Evolutionary conservation across 2,797 vertebrate species (phyloP).

Genomic region (Parambassis ranga): DNA sequence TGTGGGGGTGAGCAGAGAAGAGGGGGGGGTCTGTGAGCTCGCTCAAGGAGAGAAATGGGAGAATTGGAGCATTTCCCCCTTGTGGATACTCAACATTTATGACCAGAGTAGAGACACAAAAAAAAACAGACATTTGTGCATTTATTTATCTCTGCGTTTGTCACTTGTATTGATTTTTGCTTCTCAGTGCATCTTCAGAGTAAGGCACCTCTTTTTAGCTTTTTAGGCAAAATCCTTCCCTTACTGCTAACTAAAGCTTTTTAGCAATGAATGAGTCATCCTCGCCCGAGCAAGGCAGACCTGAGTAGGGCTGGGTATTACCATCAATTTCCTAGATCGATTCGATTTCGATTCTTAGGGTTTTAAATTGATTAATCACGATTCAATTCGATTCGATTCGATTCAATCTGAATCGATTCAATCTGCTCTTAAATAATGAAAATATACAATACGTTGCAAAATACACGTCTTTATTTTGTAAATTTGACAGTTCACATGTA

Average conservation of each 20-base stretch:
- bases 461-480: no score
- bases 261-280: slow-evolving; percentile 3
- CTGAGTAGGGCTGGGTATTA: no score
- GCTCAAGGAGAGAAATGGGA: slow-evolving; percentile 63
- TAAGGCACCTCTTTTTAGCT: slow-evolving; percentile 13
- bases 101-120: slow-evolving; percentile 20
- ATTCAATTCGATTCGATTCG: no score
- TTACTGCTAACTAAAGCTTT: not conserved
- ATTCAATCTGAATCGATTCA: no score
- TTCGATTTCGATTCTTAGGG: no score
- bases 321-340: no score
- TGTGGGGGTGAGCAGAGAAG: not conserved
- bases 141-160: slow-evolving; percentile 8
- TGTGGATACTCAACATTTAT: slow-evolving; percentile 56
- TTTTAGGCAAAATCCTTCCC: slow-evolving; percentile 23
- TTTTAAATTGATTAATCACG: no score
- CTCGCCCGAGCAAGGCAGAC: not conserved
- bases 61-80: slow-evolving; percentile 66
- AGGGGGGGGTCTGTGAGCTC: slow-evolving; percentile 36
- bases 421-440: no score
- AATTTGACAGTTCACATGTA: no score
- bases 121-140: not conserved
- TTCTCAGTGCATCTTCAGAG: slow-evolving; percentile 8
- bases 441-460: no score
- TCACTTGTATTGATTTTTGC: slow-evolving; percentile 8